Evolutionary conservation across 2,113 vertebrate species (phyloP), one percentile per base, ranked within the genome.

Genomic region (Orthonyx spaldingii): DNA sequence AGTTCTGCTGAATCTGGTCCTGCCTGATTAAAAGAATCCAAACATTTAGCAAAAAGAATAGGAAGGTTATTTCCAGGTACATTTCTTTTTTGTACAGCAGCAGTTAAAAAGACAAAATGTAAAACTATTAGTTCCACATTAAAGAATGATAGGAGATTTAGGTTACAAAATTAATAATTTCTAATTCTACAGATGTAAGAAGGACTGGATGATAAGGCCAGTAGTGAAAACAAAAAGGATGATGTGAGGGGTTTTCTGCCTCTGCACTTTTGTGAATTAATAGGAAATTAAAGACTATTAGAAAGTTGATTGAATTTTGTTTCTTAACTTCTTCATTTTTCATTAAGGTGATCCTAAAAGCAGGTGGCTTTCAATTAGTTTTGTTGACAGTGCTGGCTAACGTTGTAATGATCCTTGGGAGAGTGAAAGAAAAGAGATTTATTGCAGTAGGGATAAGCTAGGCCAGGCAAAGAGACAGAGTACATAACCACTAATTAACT

Each of bases 401-500:
- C 89, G 81, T 97, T 97, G 69, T 96, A 98, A 96, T 95, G 92
- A 96, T 95, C 87, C 79, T 87, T 92, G 92, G 72, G 91, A 90
- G 64, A 50, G 21, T 23, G 44, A 52, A 82, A 77, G 74, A 87
- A 89, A 74, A 49, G 77, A 96, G 86, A 94, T 95, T 96, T 95
- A 96, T 83, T 88, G 74, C 60, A 53, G 77, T 47, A 69, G 69
- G 90, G 64, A 61, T 90, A 96, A 96, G 87, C 70, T 77, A 90
- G 83, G 95, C 78, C 90, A 96, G 74, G 86, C 78, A 96, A 93
- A 89, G 83, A 95, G 94, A 89, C 95, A 95, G 93, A 96, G 92
- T 87, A 92, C 93, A 94, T 91, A 97, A 93, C 89, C 83, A 77
- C 90, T 92, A 96, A 97, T 97, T 96, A 97, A 95, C 92, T 95